Percentiles rank a stretch among this genome's conserved stretches.
These are phyloP conservation scores for Scomber japonicus DNA, from an alignment of 2,113 vertebrate genomes.

Conservation along the genomic window DNA sequence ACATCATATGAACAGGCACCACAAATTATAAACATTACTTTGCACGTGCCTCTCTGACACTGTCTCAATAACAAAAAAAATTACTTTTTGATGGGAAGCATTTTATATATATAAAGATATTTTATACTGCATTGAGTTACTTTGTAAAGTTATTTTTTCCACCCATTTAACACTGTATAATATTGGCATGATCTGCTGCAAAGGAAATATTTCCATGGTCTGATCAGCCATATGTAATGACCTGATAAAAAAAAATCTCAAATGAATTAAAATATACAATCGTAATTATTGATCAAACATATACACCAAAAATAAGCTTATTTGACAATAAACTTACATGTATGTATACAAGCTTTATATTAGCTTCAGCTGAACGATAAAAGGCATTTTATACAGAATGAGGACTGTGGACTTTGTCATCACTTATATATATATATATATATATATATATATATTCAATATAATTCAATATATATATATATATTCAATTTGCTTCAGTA, in stretches of 20 bases:
- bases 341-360: too few relatives aligned
- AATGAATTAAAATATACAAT: not conserved
- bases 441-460: too few relatives aligned
- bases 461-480: too few relatives aligned
- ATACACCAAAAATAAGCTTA: not conserved
- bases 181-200: too few relatives aligned
- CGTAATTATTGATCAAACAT: constrained; percentile 7
- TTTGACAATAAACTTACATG: not conserved
- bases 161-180: not conserved
- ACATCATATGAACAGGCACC: not conserved
- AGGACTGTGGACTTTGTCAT: too few relatives aligned
- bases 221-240: not conserved
- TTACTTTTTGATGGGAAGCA: too few relatives aligned
- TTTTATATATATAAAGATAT: not conserved
- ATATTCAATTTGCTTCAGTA: too few relatives aligned
- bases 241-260: not conserved
- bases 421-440: too few relatives aligned
- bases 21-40: not conserved
- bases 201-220: too few relatives aligned
- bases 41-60: not conserved
- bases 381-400: too few relatives aligned
- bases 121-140: not conserved
- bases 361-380: too few relatives aligned
- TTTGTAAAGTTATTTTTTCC: not conserved
- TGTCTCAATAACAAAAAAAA: not conserved